Conservation (phyloP, 2,888 invertebrate genomes). For the Cantharis flavilabris region DNA sequence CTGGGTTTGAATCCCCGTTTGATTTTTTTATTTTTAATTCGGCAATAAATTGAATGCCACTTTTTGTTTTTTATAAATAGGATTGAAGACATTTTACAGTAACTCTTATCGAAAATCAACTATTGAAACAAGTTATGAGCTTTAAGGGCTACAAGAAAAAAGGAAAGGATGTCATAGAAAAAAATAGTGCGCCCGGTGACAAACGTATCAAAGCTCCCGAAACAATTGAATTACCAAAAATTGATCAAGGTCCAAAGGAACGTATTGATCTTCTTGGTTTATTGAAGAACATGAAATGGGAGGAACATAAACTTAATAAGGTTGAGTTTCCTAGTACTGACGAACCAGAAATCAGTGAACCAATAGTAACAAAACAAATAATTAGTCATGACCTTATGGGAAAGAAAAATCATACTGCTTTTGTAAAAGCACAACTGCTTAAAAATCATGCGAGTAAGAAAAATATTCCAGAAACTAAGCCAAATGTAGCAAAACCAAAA, state of each 20-base stretch:
- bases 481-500: not conserved
- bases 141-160: not conserved
- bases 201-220: not conserved
- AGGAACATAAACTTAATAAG: not conserved
- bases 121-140: not conserved
- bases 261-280: not conserved
- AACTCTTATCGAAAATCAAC: not conserved
- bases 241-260: not conserved
- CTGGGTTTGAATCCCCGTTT: too few species aligned
- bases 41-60: too few species aligned
- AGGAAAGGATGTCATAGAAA: not conserved
- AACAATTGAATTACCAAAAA: not conserved
- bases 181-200: too few species aligned
- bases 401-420: not conserved
- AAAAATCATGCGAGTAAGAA: not conserved
- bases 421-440: not conserved
- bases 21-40: too few species aligned
- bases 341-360: not conserved
- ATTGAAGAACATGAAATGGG: not conserved
- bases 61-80: not conserved
- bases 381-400: not conserved
- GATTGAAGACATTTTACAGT: not conserved
- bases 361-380: not conserved
- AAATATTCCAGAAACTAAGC: not conserved
- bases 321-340: not conserved